These are phyloP conservation scores for Pollenia amentaria DNA, from an alignment of 2,888 invertebrate species.

Conservation along the genomic window DNA sequence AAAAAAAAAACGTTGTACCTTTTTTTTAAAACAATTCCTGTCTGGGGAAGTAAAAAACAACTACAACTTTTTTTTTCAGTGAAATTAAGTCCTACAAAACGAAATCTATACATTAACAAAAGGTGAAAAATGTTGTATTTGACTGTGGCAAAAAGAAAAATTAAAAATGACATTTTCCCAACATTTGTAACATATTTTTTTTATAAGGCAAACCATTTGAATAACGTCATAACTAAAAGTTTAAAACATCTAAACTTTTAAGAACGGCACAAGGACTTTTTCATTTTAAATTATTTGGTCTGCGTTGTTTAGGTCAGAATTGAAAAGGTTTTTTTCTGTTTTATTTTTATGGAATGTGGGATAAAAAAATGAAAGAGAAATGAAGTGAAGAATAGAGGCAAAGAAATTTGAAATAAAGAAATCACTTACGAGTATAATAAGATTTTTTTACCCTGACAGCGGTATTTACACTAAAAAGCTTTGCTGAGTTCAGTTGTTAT, in stretches of 20 bases:
- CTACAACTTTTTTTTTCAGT: not conserved
- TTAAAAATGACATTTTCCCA: slow-evolving; percentile 63
- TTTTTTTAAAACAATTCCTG: not conserved
- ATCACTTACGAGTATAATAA: too few species aligned
- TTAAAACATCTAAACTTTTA: slow-evolving; percentile 8
- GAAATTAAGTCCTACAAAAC: slow-evolving; percentile 14
- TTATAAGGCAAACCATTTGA: too few species aligned
- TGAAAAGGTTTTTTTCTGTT: slow-evolving; percentile 38
- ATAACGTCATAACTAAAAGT: slow-evolving; percentile 14
- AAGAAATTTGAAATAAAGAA: too few species aligned
- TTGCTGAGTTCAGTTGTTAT: too few species aligned
- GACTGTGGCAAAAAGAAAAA: slow-evolving; percentile 37
- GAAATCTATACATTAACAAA: slow-evolving; percentile 15
- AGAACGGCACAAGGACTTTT: slow-evolving; percentile 24
- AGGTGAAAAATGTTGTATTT: slow-evolving; percentile 1
- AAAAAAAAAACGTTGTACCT: slow-evolving; percentile 18
- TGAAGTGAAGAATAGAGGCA: not conserved
- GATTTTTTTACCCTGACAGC: too few species aligned
- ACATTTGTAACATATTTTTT: slow-evolving; percentile 72
- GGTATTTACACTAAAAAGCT: too few species aligned
- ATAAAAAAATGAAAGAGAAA: slow-evolving; percentile 2
- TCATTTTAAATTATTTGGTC: slow-evolving; percentile 17
- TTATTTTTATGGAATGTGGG: not conserved
- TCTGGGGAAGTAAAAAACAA: slow-evolving; percentile 22
- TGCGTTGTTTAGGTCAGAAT: slow-evolving; percentile 54